Conservation (phyloP, 2,888 invertebrate genomes). For the Trachelus troglodyta region DNA sequence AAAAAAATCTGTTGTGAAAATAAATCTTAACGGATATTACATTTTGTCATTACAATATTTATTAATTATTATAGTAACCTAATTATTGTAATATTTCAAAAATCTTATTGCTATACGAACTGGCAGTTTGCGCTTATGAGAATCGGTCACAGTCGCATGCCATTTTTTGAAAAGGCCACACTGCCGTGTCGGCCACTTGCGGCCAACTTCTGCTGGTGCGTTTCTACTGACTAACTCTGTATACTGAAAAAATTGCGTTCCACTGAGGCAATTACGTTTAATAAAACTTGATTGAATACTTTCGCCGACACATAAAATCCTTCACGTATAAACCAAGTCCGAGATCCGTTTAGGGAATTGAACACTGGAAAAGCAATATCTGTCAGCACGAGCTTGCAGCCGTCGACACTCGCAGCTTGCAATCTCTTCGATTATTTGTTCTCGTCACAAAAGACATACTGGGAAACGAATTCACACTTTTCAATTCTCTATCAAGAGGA, state of each 20-base stretch:
- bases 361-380: slow-evolving; percentile 34
- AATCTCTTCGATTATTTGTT: slow-evolving; percentile 37
- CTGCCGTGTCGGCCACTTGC: too few species aligned
- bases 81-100: too few species aligned
- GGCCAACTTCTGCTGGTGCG: too few species aligned
- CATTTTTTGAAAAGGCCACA: too few species aligned
- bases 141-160: too few species aligned
- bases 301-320: background rate
- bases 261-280: background rate
- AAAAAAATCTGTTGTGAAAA: too few species aligned
- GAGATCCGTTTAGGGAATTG: background rate
- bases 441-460: background rate
- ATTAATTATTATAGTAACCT: too few species aligned
- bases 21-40: too few species aligned
- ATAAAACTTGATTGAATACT: background rate
- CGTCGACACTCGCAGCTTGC: slow-evolving; percentile 27
- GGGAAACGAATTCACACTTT: background rate
- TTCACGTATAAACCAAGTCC: background rate
- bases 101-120: too few species aligned
- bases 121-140: too few species aligned
- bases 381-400: slow-evolving; percentile 24
- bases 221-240: too few species aligned
- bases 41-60: too few species aligned
- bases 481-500: background rate
- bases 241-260: background rate